A percentile compares a stretch with the other conserved stretches of the same genome.
phyloP scores from a whole-genome alignment of 2,113 vertebrate genomes.

The Alexandromys fortis region DNA sequence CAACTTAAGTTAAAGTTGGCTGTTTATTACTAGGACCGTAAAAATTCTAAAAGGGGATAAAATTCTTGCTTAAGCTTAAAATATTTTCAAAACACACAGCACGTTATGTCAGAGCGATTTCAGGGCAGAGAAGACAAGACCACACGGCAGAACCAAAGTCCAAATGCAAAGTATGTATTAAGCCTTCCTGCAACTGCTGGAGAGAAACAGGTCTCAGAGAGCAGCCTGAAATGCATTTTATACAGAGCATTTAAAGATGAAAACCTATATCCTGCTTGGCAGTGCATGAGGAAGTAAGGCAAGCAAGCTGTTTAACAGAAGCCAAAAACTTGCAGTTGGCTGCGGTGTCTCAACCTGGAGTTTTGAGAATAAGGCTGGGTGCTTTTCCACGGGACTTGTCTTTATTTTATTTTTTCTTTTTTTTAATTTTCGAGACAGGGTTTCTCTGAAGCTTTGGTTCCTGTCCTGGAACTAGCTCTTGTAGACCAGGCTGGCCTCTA shows the following conservation, averaged over 20 bases:
- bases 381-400: background rate
- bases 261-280: background rate
- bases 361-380: background rate
- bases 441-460: no score
- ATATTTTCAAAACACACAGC: background rate
- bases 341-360: background rate
- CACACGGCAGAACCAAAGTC: background rate
- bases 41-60: background rate
- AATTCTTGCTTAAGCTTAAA: background rate
- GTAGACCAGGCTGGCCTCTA: no score
- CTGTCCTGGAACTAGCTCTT: no score
- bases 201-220: background rate
- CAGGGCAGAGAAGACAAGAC: background rate
- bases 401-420: no score
- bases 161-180: background rate
- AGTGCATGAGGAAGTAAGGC: background rate
- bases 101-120: background rate
- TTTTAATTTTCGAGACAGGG: no score
- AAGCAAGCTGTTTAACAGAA: background rate
- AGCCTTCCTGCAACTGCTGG: background rate
- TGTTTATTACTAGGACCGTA: background rate
- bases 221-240: background rate
- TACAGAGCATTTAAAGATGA: background rate
- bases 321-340: background rate
- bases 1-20: background rate